Evolutionary conservation across 2,888 invertebrate genomes (phyloP).

Genomic region (Lasioglossum calceatum): DNA sequence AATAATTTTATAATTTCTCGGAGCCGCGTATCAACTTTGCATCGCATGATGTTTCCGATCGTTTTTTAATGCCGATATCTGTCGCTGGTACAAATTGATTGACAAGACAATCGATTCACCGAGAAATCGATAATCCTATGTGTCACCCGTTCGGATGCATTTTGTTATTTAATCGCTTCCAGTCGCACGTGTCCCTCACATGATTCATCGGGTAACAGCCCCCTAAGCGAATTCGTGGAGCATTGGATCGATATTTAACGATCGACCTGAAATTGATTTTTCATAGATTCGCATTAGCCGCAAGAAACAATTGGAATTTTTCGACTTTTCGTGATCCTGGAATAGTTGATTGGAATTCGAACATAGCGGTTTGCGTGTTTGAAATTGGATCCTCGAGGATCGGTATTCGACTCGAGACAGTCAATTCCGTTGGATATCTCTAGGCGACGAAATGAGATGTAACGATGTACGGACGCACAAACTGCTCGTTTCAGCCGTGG

Average conservation of each 20-base stretch:
- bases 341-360: background rate
- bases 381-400: background rate
- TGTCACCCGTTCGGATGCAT: background rate
- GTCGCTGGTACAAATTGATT: background rate
- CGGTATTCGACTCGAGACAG: background rate
- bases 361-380: background rate
- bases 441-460: conserved; percentile 37
- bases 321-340: background rate
- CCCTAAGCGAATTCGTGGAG: background rate
- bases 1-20: background rate
- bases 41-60: background rate
- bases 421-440: conserved; percentile 2
- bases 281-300: too few relatives aligned
- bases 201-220: background rate
- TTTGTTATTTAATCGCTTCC: background rate
- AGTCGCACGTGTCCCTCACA: background rate
- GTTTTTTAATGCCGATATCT: background rate
- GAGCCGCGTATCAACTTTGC: background rate
- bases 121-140: background rate
- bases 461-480: conserved; percentile 31
- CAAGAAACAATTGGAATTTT: too few relatives aligned
- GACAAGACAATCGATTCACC: background rate
- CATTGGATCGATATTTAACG: background rate
- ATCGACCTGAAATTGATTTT: background rate
- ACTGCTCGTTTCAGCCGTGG: conserved; percentile 30